Evolutionary conservation across 1,140 invertebrate genomes (phyloP).

Genomic region (Mizuhopecten yessoensis): DNA sequence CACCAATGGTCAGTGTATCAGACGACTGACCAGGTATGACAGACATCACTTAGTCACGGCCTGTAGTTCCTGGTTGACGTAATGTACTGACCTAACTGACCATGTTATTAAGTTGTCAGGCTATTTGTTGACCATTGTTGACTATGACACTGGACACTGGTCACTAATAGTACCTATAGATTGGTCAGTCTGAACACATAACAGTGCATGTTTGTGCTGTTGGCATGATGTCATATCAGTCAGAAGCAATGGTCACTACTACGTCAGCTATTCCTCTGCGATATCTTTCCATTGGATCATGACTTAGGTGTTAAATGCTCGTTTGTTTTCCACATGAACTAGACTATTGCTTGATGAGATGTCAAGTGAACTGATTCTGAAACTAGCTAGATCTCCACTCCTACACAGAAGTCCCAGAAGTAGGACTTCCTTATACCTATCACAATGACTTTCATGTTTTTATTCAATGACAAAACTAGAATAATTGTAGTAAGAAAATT

Average conservation of each 20-base stretch:
- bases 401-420: background rate
- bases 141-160: background rate
- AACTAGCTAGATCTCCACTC: background rate
- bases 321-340: background rate
- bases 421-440: background rate
- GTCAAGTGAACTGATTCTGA: background rate
- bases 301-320: background rate
- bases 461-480: too few relatives aligned
- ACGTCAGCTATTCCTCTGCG: background rate
- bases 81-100: background rate
- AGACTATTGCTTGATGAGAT: background rate
- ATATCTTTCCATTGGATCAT: background rate
- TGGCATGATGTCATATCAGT: background rate
- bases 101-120: background rate
- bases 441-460: background rate
- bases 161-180: too few relatives aligned
- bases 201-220: background rate
- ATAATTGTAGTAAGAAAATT: too few relatives aligned
- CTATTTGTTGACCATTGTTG: background rate
- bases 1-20: background rate
- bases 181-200: background rate
- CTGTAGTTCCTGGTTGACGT: constrained; percentile 16
- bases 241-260: background rate
- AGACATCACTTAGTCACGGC: background rate
- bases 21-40: background rate